Evolutionary conservation across 2,113 vertebrate genomes (phyloP).

Genomic region (Catharus minimus): DNA sequence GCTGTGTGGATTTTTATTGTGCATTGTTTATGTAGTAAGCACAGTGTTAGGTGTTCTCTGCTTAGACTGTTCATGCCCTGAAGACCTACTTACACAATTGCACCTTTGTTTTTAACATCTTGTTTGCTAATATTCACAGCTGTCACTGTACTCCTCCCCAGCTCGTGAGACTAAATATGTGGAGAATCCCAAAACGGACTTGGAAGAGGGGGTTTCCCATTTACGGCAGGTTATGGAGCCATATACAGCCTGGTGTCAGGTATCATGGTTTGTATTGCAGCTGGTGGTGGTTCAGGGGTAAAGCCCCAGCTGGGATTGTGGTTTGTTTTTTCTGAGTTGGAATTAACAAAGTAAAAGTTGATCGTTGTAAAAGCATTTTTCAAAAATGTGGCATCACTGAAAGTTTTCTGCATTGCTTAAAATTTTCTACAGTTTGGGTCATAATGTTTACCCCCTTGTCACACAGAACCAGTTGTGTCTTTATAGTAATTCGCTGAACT

Average conservation of each 20-base stretch:
- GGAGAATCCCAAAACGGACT: conserved; percentile 72
- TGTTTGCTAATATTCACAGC: conserved; percentile 74
- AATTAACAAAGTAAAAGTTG: neutral
- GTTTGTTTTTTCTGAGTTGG: neutral
- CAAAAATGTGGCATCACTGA: neutral
- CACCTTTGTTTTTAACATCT: conserved; percentile 47
- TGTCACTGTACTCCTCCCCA: conserved; percentile 88
- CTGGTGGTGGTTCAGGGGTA: neutral
- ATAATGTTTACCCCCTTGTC: neutral
- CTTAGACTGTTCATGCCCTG: conserved; percentile 6
- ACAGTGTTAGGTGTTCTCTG: neutral
- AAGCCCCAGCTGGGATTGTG: neutral
- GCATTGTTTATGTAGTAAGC: conserved; percentile 24
- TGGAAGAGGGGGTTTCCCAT: conserved; percentile 82
- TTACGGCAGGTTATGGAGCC: conserved; percentile 81
- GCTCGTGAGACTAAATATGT: conserved; percentile 65
- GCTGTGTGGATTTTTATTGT: conserved; percentile 18
- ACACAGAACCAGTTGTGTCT: neutral
- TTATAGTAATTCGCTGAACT: neutral
- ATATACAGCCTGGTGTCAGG: conserved; percentile 84
- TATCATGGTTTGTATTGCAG: conserved; percentile 56
- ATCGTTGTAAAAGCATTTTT: neutral
- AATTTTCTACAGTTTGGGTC: neutral
- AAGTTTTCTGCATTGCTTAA: neutral
- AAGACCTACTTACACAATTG: conserved; percentile 26